A percentile compares a stretch with the other conserved stretches of the same genome.
phyloP scores from a whole-genome alignment of 2,888 invertebrate genomes.

The Rhopalosiphum nymphaeae region DNA sequence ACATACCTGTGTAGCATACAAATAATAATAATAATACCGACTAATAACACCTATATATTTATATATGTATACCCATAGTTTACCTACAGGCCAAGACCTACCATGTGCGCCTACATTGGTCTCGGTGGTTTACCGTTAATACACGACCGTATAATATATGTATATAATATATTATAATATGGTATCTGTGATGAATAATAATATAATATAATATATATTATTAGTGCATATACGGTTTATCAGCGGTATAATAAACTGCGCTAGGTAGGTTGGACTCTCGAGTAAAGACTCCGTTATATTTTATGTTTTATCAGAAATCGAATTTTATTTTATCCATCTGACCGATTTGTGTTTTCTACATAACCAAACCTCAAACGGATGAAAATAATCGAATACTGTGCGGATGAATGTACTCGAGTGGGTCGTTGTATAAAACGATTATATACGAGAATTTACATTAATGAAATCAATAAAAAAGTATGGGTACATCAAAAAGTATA shows the following conservation, averaged over 20 bases:
- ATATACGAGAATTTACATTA: background rate
- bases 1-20: background rate
- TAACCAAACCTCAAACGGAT: background rate
- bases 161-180: background rate
- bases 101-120: background rate
- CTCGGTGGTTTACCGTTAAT: slow-evolving; percentile 13
- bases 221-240: background rate
- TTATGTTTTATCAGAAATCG: background rate
- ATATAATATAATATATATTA: background rate
- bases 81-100: background rate
- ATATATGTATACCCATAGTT: background rate
- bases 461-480: slow-evolving; percentile 1
- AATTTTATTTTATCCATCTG: background rate
- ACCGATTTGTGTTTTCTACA: background rate
- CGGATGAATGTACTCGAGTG: background rate
- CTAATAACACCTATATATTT: background rate
- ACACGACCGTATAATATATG: background rate
- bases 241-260: background rate
- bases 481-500: background rate
- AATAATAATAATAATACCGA: background rate
- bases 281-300: background rate
- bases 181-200: background rate
- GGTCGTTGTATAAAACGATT: background rate
- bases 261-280: background rate
- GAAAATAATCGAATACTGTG: background rate